Base-by-base conservation (phyloP, 2,797 vertebrate genomes). In the Lerista edwardsae region DNA sequence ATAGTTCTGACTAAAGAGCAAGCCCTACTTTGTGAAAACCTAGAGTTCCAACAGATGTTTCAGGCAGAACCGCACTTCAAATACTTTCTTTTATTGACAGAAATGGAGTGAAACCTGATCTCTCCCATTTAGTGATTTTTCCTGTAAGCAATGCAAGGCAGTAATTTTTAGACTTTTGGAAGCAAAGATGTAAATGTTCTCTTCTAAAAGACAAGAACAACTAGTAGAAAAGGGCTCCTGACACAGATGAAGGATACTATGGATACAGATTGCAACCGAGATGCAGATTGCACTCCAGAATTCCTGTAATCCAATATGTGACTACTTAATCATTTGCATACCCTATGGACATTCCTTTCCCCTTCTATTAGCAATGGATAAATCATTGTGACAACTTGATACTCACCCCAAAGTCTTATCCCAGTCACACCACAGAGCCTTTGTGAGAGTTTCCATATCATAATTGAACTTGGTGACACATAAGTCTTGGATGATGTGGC, bases 381-480 rank as follows among this genome's bases (percentile, higher is more conserved):
- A 41, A 31, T 10, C 80, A 25, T 29, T 68, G 51, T 75, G 41
- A 44, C 7, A 55, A 65, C 78, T 61, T 47, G 41, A 57, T 34
- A 97, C 98, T 98, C 89, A 99, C 98, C 96, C 90, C 25, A 97
- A 83, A 0, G 98, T 99, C 93, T 97, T 96, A 0, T 95, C 97
- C 98, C 98, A 99, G 95, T 96, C 97, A 0, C 98, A 99, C 98
- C 98, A 99, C 47, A 96, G 94, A 1, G 39, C 87, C 94, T 94
- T 95, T 39, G 97, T 97, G 1, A 99, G 91, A 57, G 95, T 95
- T 59, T 98, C 96, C 98, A 99, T 99, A 90, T 97, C 96, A 88
- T 95, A 75, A 87, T 95, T 93, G 95, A 99, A 99, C 86, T 91
- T 96, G 86, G 88, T 74, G 83, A 99, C 94, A 88, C 98, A 99